Conservation (phyloP, 2,797 vertebrate genomes). For the Gorsachius magnificus region DNA sequence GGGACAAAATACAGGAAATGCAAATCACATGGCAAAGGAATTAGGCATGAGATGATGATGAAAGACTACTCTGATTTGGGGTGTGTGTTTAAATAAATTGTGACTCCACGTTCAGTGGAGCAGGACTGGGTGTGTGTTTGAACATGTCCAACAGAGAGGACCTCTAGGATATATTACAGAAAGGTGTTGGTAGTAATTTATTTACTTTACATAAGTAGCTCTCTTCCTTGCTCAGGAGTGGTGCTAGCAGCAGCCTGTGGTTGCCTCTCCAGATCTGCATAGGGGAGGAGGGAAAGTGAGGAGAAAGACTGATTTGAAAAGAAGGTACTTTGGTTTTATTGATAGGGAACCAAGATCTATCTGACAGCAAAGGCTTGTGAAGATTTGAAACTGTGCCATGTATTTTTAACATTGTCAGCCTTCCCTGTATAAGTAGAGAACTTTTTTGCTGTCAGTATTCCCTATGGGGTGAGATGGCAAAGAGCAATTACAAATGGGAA, state of each 20-base stretch:
- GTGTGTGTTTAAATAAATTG: neutral
- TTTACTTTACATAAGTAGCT: neutral
- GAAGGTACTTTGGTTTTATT: neutral
- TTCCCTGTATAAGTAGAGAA: neutral
- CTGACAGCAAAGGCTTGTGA: neutral
- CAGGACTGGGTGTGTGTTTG: neutral
- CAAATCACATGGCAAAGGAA: neutral
- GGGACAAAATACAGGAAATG: neutral
- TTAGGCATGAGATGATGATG: neutral
- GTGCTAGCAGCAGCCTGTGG: neutral
- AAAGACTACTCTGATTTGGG: neutral
- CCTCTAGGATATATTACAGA: neutral
- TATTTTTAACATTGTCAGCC: neutral
- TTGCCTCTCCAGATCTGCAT: neutral
- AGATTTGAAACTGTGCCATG: neutral
- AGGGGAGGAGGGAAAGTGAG: neutral
- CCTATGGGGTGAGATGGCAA: neutral
- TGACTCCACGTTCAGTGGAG: neutral
- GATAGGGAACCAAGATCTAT: neutral
- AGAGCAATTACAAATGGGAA: neutral
- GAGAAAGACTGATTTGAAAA: neutral
- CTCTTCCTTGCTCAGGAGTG: neutral
- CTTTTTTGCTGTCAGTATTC: neutral
- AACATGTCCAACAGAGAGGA: neutral
- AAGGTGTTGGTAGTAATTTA: neutral